These are phyloP conservation scores for Lepilemur ruficaudatus DNA, from an alignment of 2,797 vertebrate species.

Conservation along the genomic window DNA sequence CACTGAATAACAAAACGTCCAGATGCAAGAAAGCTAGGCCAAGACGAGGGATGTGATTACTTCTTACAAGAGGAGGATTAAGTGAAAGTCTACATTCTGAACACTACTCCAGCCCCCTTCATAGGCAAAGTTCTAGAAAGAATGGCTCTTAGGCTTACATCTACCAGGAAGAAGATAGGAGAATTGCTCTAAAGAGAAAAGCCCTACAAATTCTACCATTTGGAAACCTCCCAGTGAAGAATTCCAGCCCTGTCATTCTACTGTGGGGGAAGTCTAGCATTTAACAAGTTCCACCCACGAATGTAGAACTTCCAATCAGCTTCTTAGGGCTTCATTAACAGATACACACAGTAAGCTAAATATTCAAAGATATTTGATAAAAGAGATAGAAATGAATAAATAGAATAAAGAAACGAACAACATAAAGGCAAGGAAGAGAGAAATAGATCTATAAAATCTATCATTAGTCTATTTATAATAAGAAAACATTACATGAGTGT, in stretches of 20 bases:
- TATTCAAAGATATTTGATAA: not conserved
- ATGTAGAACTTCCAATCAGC: not conserved
- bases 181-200: not conserved
- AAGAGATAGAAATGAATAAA: constrained; percentile 10
- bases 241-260: not conserved
- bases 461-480: not conserved
- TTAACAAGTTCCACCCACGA: not conserved
- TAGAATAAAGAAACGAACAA: not conserved
- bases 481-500: not conserved
- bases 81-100: not conserved
- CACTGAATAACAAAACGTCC: no score
- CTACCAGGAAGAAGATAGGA: not conserved
- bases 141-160: not conserved
- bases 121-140: not conserved
- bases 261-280: not conserved
- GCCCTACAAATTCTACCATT: not conserved
- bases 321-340: not conserved
- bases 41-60: no score
- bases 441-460: not conserved
- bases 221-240: not conserved
- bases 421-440: not conserved
- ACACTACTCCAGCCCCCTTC: not conserved
- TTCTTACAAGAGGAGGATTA: no score
- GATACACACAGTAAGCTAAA: not conserved
- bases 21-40: no score